Evolutionary conservation across 1,140 invertebrate species (phyloP), one percentile per base, ranked within the genome.

Genomic region (Apis florea): DNA sequence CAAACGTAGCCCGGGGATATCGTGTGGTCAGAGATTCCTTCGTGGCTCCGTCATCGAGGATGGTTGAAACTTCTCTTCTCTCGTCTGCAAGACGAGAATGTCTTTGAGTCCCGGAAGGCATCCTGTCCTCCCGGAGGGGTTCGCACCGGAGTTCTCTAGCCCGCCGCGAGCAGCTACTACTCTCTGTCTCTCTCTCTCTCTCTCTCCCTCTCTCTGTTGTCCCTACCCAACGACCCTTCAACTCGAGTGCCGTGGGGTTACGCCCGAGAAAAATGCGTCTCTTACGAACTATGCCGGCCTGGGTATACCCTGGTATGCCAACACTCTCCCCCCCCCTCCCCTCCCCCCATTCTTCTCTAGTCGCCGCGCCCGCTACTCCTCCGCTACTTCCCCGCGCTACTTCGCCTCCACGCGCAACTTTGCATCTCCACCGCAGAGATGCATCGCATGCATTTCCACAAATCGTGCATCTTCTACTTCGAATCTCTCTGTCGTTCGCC

Each of bases 81-180:
- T n/a, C 86, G 88, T 90, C 90, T 87, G 87, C 88, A 91, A 93
- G 92, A 91, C 88, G 90, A 92, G 93, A 93, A 93, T 94, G 93
- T 93, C 93, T 94, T 93, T 93, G 92, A 92, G 89, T 92, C 87
- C 89, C 85, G 89, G 83, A 88, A 93, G 92, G 92, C 90, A 92
- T 93, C 69, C 82, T 68, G 69, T 59, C 40, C 82, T 71, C 67
- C 73, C 73, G 59, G 51, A 74, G 81, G 71, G 72, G 73, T 72
- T 73, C 71, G 71, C 72, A 51, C 76, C 31, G 66, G 51, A 54
- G 54, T 73, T 75, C 74, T 79, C 77, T 74, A 58, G 59, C 40
- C 64, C 40, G 49, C 75, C 59, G 56, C 79, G 68, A 68, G 59
- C 69, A 80, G 63, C 77, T 73, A 51, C 67, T 54, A 68, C 64